These are phyloP conservation scores for Luidia sarsii DNA, from an alignment of 53 echinoderm and acorn worm genomes.

Conservation along the genomic window DNA sequence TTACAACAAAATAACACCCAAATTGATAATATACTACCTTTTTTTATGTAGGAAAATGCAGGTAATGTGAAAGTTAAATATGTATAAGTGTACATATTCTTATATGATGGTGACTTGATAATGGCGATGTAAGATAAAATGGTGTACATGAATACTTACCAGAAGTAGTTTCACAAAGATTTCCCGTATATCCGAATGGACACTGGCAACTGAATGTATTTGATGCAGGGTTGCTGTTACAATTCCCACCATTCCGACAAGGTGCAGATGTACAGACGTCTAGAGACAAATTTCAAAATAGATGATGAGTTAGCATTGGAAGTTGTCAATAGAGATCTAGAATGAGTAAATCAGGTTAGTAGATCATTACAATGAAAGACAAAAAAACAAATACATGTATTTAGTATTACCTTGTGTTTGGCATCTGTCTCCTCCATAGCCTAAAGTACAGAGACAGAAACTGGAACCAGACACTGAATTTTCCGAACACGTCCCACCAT, in stretches of 20 bases:
- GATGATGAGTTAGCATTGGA: no score
- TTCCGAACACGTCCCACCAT: neutral
- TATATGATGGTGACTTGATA: neutral
- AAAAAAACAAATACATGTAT: no score
- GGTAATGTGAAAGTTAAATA: neutral
- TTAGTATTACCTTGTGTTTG: no score
- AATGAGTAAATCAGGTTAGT: no score
- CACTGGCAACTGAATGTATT: neutral
- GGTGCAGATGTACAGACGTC: neutral
- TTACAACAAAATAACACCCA: no score
- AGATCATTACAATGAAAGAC: no score
- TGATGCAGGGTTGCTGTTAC: neutral
- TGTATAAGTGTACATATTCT: neutral
- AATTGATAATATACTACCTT: neutral
- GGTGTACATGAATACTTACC: neutral
- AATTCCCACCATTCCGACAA: conserved; percentile 21
- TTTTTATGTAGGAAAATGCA: neutral
- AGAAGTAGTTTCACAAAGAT: neutral
- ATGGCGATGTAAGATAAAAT: neutral
- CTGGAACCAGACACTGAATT: neutral
- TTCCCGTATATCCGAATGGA: neutral
- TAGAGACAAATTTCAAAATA: no score
- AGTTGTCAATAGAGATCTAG: no score
- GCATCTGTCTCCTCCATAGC: conserved; percentile 1
- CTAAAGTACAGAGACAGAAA: neutral